phyloP scores from a whole-genome alignment of 2,888 invertebrate genomes.

The Rhaphigaster nebulosa region DNA sequence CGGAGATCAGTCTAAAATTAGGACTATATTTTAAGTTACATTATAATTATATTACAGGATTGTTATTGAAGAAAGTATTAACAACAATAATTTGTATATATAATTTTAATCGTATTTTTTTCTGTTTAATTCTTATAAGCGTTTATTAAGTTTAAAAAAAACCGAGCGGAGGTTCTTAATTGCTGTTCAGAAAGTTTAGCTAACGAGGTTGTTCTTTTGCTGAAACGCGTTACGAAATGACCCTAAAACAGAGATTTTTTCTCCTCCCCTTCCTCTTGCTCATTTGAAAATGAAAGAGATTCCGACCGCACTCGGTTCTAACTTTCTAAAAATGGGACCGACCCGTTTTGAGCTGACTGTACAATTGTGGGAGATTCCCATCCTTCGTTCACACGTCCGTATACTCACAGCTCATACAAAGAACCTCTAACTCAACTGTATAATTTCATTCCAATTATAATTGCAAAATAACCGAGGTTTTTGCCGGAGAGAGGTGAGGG shows the following conservation, averaged over 20 bases:
- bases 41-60: not conserved
- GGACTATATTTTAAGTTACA: not conserved
- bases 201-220: constrained; percentile 37
- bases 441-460: constrained; percentile 49
- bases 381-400: constrained; percentile 21
- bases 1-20: not conserved
- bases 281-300: constrained; percentile 41
- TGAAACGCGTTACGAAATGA: constrained; percentile 8
- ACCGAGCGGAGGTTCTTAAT: not conserved
- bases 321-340: constrained; percentile 21
- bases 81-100: not conserved
- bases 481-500: not conserved
- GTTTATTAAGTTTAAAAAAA: not conserved
- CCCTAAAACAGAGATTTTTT: constrained; percentile 19
- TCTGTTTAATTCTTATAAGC: not conserved
- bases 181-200: constrained; percentile 28
- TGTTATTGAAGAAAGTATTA: not conserved
- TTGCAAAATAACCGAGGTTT: constrained; percentile 37
- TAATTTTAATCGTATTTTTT: not conserved
- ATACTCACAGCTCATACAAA: constrained; percentile 39
- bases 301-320: constrained; percentile 12
- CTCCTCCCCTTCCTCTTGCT: not conserved
- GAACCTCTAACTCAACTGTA: constrained; percentile 39
- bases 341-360: not conserved
- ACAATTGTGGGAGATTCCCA: constrained; percentile 56